Evolutionary conservation across 2,888 invertebrate species (phyloP), one percentile per base, ranked within the genome.

Genomic region (Zygothrica quintamaculata): DNA sequence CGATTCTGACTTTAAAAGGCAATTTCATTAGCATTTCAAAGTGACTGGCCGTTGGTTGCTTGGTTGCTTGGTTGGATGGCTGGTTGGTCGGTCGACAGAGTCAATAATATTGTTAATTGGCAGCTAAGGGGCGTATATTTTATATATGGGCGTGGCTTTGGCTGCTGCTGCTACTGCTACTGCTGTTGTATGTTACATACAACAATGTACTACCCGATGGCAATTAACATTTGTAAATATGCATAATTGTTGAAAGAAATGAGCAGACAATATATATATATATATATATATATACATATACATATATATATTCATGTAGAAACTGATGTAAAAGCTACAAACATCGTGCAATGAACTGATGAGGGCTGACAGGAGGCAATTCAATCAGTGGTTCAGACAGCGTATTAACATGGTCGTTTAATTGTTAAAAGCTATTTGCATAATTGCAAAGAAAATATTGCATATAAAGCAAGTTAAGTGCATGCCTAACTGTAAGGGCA

Each of bases 1-100:
- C 53, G 34, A 61, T 42, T 36, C 44, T 44, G 44, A 37, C 65
- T 78, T 79, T 76, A 67, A 85, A 82, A 79, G 84, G 70, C 85
- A 85, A 82, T 82, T 80, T 82, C 82, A 82, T 82, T 82, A 85
- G 86, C 82, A 82, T 82, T 82, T 82, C 86, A 82, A 85, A 82
- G 82, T 84, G 84, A 34, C 64, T 22, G 57, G 40, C 36, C 46
- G 51, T 36, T 43, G 62, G 31, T 44, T 52, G 43, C 12, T 51
- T 44, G 31, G 56, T 37, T 26, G 47, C 22, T 44, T 40, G 42
- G 43, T 22, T 52, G 37, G 26, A 31, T 37, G 18, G 18, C 5
- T 7, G 31, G 22, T 39, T 7, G 31, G 22, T 39, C 43, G 43
- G 22, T 50, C 47, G 44, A 64, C 65, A 53, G 69, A 82, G 80